A percentile compares a stretch with the other conserved stretches of the same genome.
Evolutionary conservation across 2,888 invertebrate species (phyloP).

Genomic region (Punctoribates punctum): DNA sequence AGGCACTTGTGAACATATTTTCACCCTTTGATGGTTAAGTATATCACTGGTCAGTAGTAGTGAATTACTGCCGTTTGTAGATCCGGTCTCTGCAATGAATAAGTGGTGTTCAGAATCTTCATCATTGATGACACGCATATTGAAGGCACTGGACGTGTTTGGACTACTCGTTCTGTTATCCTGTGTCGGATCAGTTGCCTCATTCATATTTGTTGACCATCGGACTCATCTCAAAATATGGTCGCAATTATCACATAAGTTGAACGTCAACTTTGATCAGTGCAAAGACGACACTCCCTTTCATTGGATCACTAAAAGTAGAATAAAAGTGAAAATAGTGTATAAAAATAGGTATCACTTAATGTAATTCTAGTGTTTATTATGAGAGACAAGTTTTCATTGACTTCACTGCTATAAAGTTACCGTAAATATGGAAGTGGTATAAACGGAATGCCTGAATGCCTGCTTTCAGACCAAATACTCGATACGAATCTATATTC

Average conservation of each 20-base stretch:
- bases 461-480: neutral
- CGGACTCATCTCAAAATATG: neutral
- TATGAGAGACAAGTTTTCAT: conserved; percentile 4
- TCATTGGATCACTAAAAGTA: conserved; percentile 1
- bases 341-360: conserved; percentile 18
- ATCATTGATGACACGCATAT: conserved; percentile 17
- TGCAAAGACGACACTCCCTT: neutral
- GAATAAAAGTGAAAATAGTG: neutral
- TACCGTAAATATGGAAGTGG: conserved; percentile 20
- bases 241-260: neutral
- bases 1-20: conserved; percentile 24
- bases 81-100: conserved; percentile 13
- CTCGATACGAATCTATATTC: conserved; percentile 35
- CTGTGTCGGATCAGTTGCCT: neutral
- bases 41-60: conserved; percentile 20
- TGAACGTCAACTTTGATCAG: neutral
- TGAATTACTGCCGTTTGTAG: conserved; percentile 14
- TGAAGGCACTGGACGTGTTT: conserved; percentile 20
- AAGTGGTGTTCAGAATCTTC: conserved; percentile 12
- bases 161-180: conserved; percentile 7
- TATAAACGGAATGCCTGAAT: neutral
- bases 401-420: conserved; percentile 20
- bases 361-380: neutral
- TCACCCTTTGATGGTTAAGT: neutral
- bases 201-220: conserved; percentile 25